Evolutionary conservation across 2,113 vertebrate species (phyloP).

Genomic region (Desmodus rotundus): DNA sequence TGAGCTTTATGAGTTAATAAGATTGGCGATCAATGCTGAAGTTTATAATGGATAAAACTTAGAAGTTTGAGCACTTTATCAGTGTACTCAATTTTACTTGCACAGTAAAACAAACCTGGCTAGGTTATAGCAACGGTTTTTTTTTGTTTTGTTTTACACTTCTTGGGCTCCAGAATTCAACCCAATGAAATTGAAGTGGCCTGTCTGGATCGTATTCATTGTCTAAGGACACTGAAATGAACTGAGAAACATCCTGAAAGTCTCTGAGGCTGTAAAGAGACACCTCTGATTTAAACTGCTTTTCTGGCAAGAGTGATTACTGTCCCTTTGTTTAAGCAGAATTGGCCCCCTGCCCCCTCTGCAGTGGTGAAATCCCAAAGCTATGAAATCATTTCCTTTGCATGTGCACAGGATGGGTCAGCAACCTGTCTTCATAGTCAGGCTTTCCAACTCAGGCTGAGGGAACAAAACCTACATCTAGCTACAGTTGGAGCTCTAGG

Average conservation of each 20-base stretch:
- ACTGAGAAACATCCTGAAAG: conserved; percentile 53
- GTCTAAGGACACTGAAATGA: conserved; percentile 53
- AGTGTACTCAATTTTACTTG: neutral
- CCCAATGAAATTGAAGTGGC: conserved; percentile 38
- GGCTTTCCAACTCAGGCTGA: conserved; percentile 1
- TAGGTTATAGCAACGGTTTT: neutral
- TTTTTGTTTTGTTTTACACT: neutral
- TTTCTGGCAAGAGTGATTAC: conserved; percentile 60
- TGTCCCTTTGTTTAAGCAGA: conserved; percentile 76
- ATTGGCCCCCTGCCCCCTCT: conserved; percentile 75
- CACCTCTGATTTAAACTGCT: conserved; percentile 56
- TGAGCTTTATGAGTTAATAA: neutral
- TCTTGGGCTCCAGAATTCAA: conserved; percentile 48
- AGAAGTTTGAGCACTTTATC: neutral
- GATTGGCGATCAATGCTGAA: neutral
- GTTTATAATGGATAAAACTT: neutral
- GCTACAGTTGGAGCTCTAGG: neutral
- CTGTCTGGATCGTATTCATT: conserved; percentile 38
- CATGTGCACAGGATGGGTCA: conserved; percentile 76
- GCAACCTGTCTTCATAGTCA: conserved; percentile 41
- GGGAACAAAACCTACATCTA: neutral
- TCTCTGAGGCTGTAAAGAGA: conserved; percentile 62
- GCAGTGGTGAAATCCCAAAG: conserved; percentile 80
- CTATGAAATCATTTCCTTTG: conserved; percentile 83
- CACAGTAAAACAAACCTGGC: conserved; percentile 31